phyloP scores from a whole-genome alignment of 2,797 vertebrate genomes.

The Lindbergichthys nudifrons region DNA sequence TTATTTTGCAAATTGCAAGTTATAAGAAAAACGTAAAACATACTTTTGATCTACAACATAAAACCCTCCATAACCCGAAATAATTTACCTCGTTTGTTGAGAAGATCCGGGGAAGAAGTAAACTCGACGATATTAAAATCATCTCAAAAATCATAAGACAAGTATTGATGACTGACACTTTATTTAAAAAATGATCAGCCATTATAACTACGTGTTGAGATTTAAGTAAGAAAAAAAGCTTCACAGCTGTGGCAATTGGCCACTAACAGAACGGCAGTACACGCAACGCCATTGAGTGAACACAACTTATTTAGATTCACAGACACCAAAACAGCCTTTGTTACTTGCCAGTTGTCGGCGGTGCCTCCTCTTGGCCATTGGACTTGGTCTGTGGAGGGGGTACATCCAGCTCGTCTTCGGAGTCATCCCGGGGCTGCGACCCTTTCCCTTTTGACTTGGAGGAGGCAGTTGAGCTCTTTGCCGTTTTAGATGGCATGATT shows the following conservation, averaged over 20 bases:
- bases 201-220: constrained; percentile 70
- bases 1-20: constrained; percentile 14
- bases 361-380: constrained; percentile 81
- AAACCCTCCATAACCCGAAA: constrained; percentile 49
- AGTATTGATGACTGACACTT: constrained; percentile 74
- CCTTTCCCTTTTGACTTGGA: constrained; percentile 80
- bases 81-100: constrained; percentile 72
- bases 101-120: constrained; percentile 49
- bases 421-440: constrained; percentile 83
- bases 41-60: constrained; percentile 34
- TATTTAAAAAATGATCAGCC: constrained; percentile 53
- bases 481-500: constrained; percentile 90
- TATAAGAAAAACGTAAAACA: constrained; percentile 47
- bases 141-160: constrained; percentile 65
- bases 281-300: constrained; percentile 75
- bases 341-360: constrained; percentile 85
- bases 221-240: constrained; percentile 59
- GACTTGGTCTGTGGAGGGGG: constrained; percentile 79
- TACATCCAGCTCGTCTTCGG: constrained; percentile 84
- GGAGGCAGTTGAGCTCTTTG: constrained; percentile 86
- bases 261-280: constrained; percentile 64
- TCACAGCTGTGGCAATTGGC: constrained; percentile 70
- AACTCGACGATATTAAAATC: constrained; percentile 74
- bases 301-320: constrained; percentile 79
- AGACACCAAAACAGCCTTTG: constrained; percentile 82